Conservation (phyloP, 2,888 invertebrate species). For the Idaea straminata region DNA sequence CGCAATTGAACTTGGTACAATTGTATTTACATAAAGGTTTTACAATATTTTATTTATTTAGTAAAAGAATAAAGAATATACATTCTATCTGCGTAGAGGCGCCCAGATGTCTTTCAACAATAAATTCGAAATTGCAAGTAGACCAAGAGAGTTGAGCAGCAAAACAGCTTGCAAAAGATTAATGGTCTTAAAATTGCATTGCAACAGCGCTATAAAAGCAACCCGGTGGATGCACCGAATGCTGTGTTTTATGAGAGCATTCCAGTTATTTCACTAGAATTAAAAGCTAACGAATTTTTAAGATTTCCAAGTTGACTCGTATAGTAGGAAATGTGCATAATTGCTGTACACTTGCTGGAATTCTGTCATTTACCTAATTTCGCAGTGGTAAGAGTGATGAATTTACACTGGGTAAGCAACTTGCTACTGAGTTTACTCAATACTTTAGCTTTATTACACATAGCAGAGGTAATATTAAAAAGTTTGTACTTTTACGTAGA, state of each 20-base stretch:
- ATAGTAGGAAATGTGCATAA: conserved; percentile 4
- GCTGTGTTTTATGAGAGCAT: conserved; percentile 58
- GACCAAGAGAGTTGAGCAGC: conserved; percentile 44
- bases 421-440: neutral
- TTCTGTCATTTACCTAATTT: conserved; percentile 17
- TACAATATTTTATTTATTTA: neutral
- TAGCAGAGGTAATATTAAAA: neutral
- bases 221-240: conserved; percentile 50
- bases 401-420: neutral
- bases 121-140: conserved; percentile 31
- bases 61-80: neutral
- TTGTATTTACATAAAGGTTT: neutral
- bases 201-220: conserved; percentile 70
- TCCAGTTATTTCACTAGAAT: conserved; percentile 43
- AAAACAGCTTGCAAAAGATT: conserved; percentile 67
- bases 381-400: neutral
- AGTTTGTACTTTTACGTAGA: neutral
- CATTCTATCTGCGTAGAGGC: neutral
- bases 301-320: conserved; percentile 13
- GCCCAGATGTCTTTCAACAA: conserved; percentile 10
- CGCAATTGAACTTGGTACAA: neutral
- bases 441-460: conserved; percentile 2
- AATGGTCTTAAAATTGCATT: conserved; percentile 76
- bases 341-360: conserved; percentile 10
- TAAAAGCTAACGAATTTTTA: conserved; percentile 49